Evolutionary conservation across 1,140 invertebrate genomes (phyloP), one percentile per base, ranked within the genome.

Genomic region (Galendromus occidentalis): DNA sequence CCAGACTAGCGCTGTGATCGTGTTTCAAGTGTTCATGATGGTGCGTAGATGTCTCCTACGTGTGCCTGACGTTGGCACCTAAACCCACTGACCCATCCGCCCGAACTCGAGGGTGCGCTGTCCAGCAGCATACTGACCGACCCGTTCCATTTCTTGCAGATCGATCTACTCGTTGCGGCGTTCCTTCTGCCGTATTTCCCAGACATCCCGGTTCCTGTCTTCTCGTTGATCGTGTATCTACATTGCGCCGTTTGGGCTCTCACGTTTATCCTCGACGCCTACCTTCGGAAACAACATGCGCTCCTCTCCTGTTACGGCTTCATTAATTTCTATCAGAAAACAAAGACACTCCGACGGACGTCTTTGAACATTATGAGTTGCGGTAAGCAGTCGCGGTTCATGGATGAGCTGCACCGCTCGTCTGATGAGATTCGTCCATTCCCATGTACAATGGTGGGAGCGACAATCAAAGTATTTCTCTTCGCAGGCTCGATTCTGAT

Each of bases 251-350:
- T 59, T 17, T 59, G 51, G 51, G 51, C 51, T 17, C 51, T 59
- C 25, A 20, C 51, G 2, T 59, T 20, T 22, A 25, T 59, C 25
- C 22, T 59, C 17, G 51, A 59, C 20, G 51, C 51, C 22, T 59
- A 59, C 51, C 12, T 59, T 2, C 12, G 51, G 14, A 59, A 25
- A 59, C 51, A 59, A 33, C 51, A 59, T 22, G 25, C 51, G 51
- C 51, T 59, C 9, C 51, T 59, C 4, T 59, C 51, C n/a, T 59
- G 51, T 25, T 25, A 59, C 22, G 51, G 51, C 14, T 59, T 59
- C 51, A 59, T 59, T 22, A 22, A 59, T 33, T 59, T 59, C 33
- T 59, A 59, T 22, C 51, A 59, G 20, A 59, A 59, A 25, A 20
- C 51, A 4, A 59, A 59, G 22, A 59, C n/a, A 20, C 51, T 59